Conservation (phyloP, 35 echinoderm and acorn worm genomes). For the Patiria miniata region DNA sequence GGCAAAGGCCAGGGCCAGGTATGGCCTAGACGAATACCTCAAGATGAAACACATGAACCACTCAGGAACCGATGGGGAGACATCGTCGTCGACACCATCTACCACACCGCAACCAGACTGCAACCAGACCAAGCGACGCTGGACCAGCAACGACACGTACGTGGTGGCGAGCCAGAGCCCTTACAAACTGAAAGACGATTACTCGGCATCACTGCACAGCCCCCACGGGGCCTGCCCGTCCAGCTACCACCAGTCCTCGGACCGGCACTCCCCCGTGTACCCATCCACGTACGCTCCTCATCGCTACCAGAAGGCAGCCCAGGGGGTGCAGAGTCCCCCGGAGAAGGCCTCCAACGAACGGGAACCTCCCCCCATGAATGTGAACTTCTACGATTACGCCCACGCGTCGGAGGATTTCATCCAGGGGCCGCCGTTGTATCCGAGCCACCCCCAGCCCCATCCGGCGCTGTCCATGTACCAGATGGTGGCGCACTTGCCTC, state of each 20-base stretch:
- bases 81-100: not conserved
- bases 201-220: conserved; percentile 86
- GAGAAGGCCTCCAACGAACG: conserved; percentile 25
- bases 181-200: conserved; percentile 85
- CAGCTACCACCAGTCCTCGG: conserved; percentile 78
- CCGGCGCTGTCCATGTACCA: conserved; percentile 89
- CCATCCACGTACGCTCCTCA: conserved; percentile 57
- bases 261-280: conserved; percentile 66
- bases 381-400: conserved; percentile 30
- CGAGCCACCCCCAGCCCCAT: conserved; percentile 63
- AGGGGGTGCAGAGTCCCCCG: conserved; percentile 42
- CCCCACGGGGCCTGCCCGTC: conserved; percentile 91
- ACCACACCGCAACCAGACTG: not conserved
- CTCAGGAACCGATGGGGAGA: not conserved
- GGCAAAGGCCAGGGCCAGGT: conserved; percentile 68
- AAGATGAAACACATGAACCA: conserved; percentile 56
- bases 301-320: conserved; percentile 49
- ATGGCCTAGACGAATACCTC: conserved; percentile 82
- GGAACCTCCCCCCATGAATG: conserved; percentile 33
- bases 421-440: conserved; percentile 18
- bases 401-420: conserved; percentile 23
- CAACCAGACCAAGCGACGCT: conserved; percentile 65
- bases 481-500: conserved; percentile 90
- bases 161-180: conserved; percentile 79
- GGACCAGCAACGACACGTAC: conserved; percentile 94